Evolutionary conservation across 2,888 invertebrate genomes (phyloP).

Genomic region (Lasioglossum lativentre): DNA sequence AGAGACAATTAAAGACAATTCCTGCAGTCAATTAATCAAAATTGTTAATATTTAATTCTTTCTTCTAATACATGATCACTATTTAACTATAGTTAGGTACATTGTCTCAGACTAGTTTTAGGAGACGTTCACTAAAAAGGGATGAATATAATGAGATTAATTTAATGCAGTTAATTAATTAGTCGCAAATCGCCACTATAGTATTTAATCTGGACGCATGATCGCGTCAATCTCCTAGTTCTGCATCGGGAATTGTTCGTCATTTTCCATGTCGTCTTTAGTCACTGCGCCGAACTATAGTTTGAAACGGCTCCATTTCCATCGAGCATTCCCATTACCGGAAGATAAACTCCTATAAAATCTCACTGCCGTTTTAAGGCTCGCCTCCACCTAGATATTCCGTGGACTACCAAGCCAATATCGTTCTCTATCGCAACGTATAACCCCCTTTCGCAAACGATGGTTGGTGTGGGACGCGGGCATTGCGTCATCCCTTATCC

Average conservation of each 20-base stretch:
- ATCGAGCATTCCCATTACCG: constrained; percentile 74
- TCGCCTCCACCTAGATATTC: constrained; percentile 53
- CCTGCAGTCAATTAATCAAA: neutral
- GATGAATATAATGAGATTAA: neutral
- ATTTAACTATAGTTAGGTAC: neutral
- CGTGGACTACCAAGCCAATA: constrained; percentile 66
- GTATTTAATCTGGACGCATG: neutral
- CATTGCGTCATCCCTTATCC: constrained; percentile 37
- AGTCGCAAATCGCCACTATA: neutral
- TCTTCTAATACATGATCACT: neutral
- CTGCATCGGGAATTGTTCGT: neutral
- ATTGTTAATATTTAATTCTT: neutral
- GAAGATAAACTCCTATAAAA: constrained; percentile 81
- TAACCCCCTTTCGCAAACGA: constrained; percentile 53
- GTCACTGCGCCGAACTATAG: constrained; percentile 69
- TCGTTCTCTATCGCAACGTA: constrained; percentile 68
- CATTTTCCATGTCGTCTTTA: constrained; percentile 46
- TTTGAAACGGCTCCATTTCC: constrained; percentile 74
- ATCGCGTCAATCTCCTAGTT: neutral
- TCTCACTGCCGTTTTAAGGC: constrained; percentile 78
- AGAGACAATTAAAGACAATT: neutral
- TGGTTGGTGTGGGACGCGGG: constrained; percentile 19
- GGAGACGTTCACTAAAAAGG: neutral
- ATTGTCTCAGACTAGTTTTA: neutral
- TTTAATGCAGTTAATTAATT: neutral